These are phyloP conservation scores for Monochamus saltuarius DNA, from an alignment of 1,140 invertebrate genomes.

Conservation along the genomic window DNA sequence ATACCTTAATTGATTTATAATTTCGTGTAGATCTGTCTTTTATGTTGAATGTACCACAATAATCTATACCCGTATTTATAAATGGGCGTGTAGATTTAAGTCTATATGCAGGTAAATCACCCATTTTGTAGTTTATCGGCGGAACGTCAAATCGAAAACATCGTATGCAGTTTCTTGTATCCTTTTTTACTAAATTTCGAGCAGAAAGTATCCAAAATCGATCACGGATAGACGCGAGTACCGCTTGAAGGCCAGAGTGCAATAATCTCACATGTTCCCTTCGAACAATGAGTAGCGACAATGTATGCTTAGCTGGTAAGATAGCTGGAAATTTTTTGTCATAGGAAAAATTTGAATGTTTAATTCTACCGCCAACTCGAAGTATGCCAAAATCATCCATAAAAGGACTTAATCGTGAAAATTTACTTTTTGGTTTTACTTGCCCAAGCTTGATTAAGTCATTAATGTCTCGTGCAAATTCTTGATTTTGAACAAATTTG, in stretches of 20 bases:
- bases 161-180: not conserved
- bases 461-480: too few species aligned
- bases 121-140: too few species aligned
- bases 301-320: slow-evolving; percentile 24
- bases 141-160: too few species aligned
- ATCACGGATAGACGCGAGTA: slow-evolving; percentile 18
- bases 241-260: slow-evolving; percentile 33
- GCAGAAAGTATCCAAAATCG: slow-evolving; percentile 8
- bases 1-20: slow-evolving; percentile 36
- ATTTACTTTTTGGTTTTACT: slow-evolving; percentile 15
- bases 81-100: too few species aligned
- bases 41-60: too few species aligned
- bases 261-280: slow-evolving; percentile 29
- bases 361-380: slow-evolving; percentile 38
- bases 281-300: slow-evolving; percentile 33
- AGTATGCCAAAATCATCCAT: slow-evolving; percentile 26
- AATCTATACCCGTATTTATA: too few species aligned
- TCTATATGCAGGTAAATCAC: too few species aligned
- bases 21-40: slow-evolving; percentile 5
- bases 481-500: slow-evolving; percentile 17
- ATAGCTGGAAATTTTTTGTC: slow-evolving; percentile 38
- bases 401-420: slow-evolving; percentile 27
- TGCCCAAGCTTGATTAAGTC: slow-evolving; percentile 13
- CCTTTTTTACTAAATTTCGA: slow-evolving; percentile 2
- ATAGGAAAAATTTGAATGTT: slow-evolving; percentile 22